Evolutionary conservation across 1,140 invertebrate genomes (phyloP), one percentile per base, ranked within the genome.

Genomic region (Pogonognathellus flavescens): DNA sequence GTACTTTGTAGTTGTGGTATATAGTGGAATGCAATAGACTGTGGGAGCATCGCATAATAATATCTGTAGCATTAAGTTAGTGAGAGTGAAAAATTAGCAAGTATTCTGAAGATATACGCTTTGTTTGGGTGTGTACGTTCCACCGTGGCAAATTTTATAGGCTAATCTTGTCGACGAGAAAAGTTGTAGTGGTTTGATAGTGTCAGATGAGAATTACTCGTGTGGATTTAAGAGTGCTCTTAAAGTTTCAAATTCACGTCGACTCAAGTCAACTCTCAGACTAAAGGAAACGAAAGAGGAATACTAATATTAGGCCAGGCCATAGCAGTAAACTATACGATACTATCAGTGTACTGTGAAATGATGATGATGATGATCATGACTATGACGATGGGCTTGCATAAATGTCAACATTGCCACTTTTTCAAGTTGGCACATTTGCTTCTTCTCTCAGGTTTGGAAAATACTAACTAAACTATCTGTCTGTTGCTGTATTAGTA

Each of bases 291-390:
- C 70, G 70, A 76, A 76, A 76, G 70, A 31, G 70, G 70, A 76
- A 76, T 76, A 76, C 70, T 76, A 76, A 76, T 76, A 76, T 76
- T 76, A 76, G 62, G 62, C 62, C 22, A 31, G 25, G 62, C 70
- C 31, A 50, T 76, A n/a, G 70, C 70, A 76, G 25, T 76, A 76
- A 76, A 76, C 70, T 76, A 76, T 76, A 49, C 70, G 25, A 76
- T 76, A 76, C 70, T 76, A 76, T 76, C 70, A 76, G 70, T 76
- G 70, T 76, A 76, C 70, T 76, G 70, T 76, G 70, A 76, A 76
- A 76, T 50, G 70, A 76, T 76, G 70, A 76, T 76, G 70, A 76
- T 76, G 70, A 76, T 76, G 70, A 76, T 76, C 70, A 76, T 76
- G 70, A 50, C 70, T 76, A 76, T 76, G 70, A 76, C 70, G 70